Evolutionary conservation across 2,797 vertebrate genomes (phyloP).

Genomic region (Neosilurus mollespiculum): DNA sequence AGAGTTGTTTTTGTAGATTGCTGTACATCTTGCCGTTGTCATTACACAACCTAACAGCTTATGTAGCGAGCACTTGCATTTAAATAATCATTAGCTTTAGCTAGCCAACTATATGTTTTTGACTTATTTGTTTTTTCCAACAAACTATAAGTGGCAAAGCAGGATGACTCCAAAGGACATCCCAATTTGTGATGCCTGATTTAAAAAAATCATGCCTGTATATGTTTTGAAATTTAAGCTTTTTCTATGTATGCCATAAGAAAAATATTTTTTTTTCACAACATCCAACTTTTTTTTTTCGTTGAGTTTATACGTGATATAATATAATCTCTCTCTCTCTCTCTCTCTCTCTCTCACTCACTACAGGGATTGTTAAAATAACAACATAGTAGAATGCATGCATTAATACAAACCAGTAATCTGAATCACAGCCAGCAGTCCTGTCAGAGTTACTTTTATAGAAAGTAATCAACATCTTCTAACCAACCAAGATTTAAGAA

Average conservation of each 20-base stretch:
- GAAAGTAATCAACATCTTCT: background rate
- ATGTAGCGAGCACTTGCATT: no score
- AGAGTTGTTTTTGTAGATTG: background rate
- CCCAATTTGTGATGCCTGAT: background rate
- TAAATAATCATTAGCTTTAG: background rate
- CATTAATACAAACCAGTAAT: background rate
- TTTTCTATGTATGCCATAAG: background rate
- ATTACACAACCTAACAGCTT: background rate
- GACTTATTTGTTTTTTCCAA: no score
- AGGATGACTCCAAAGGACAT: background rate
- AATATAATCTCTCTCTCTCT: no score
- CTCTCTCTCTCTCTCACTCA: no score
- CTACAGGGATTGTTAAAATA: background rate
- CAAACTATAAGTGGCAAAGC: no score
- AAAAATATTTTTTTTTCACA: background rate
- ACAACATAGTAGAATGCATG: background rate
- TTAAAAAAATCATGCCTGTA: background rate
- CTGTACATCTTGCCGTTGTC: background rate
- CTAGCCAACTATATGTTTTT: background rate
- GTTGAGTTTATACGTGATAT: no score
- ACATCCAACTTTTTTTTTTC: no score
- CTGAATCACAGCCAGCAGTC: background rate
- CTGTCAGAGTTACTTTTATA: background rate
- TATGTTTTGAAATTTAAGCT: no score
- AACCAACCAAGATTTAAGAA: background rate